These are phyloP conservation scores for Cottus gobio DNA, from an alignment of 2,113 vertebrate genomes.

Conservation along the genomic window DNA sequence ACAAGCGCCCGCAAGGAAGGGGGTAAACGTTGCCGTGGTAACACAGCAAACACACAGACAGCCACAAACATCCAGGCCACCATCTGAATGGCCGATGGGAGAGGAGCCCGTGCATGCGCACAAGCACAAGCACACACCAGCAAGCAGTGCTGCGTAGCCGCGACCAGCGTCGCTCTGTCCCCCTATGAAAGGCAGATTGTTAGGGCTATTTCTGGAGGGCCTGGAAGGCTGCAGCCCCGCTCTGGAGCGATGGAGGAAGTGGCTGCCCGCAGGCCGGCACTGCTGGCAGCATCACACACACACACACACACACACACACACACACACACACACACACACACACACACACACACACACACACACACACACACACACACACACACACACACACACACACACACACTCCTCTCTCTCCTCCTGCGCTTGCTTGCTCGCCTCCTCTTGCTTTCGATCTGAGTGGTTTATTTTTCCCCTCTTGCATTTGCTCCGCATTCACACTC, in stretches of 20 bases:
- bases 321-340: too few relatives aligned
- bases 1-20: not conserved
- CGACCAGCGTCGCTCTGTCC: conserved; percentile 40
- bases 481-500: not conserved
- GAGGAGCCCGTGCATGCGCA: conserved; percentile 12
- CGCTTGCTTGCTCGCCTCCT: conserved; percentile 1
- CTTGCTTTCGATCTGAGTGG: conserved; percentile 20
- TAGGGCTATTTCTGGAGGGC: conserved; percentile 76
- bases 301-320: too few relatives aligned
- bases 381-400: conserved; percentile 12
- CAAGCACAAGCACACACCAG: conserved; percentile 12
- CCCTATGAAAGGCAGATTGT: conserved; percentile 77
- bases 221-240: conserved; percentile 59
- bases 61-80: conserved; percentile 47
- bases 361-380: conserved; percentile 3
- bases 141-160: conserved; percentile 27
- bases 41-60: conserved; percentile 47
- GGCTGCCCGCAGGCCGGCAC: conserved; percentile 73
- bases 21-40: conserved; percentile 41
- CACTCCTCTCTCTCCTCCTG: conserved; percentile 5
- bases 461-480: conserved; percentile 16
- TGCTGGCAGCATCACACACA: conserved; percentile 68
- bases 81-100: conserved; percentile 41
- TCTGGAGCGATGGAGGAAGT: conserved; percentile 66
- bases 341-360: conserved; percentile 31